Base-by-base conservation (phyloP, 2,113 vertebrate species). In the Pseudorectes ferrugineus region DNA sequence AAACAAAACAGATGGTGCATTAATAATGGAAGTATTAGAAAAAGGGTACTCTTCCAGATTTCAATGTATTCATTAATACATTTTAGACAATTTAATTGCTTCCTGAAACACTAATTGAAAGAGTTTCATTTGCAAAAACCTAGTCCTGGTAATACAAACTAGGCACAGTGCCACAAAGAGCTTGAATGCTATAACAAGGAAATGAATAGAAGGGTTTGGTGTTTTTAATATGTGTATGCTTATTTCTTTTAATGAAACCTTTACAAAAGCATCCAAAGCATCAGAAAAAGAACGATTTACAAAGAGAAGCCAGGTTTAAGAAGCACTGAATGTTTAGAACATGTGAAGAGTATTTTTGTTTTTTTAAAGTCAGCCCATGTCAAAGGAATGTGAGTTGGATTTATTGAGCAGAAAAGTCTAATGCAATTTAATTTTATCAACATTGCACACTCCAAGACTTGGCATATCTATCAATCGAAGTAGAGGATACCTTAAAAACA, bases 21-120 rank as follows among this genome's bases (percentile, higher is more conserved):
- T 98, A 98, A 97, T 98, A 98, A 97, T 93, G 89, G 89, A 92
- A 96, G 96, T 97, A 97, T 97, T 97, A 97, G 96, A 68, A 84
- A 95, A 95, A 97, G 93, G 77, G 45, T 97, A 43, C 90, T 97
- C 95, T 98, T 98, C 96, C 97, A 97, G 96, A 96, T 97, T 97
- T 96, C 97, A 97, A 68, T 96, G 95, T 97, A 97, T 97, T 98
- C 98, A 98, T 98, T 98, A 98, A 97, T 98, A 98, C 73, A 97
- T 97, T 97, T 98, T 97, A 98, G 98, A 97, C 97, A 97, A 97
- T 98, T 98, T 98, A 98, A 98, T 98, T 98, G 97, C 97, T 98
- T 98, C 97, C 97, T 97, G 97, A 97, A 98, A 95, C 92, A 92
- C 97, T 98, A 98, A 98, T 98, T 98, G 97, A 97, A 98, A 98